A percentile compares a stretch with the other conserved stretches of the same genome.
Conservation (phyloP, 2,797 vertebrate genomes). For the Channa striata region DNA sequence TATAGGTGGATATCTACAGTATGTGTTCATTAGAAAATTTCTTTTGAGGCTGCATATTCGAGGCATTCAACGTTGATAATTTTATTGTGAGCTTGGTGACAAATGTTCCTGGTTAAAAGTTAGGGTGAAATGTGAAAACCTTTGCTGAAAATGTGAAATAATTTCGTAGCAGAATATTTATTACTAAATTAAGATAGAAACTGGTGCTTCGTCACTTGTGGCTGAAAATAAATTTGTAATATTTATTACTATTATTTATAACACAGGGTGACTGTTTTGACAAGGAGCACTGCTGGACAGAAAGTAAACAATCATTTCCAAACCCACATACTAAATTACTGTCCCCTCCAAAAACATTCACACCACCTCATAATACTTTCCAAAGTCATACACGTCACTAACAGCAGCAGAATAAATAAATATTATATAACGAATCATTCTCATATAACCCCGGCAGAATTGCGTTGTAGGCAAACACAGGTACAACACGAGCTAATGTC, state of each 20-base stretch:
- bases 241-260: background rate
- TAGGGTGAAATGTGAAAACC: too few relatives aligned
- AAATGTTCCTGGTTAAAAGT: background rate
- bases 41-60: too few relatives aligned
- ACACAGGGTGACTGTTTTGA: conserved; percentile 24
- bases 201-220: background rate
- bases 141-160: background rate
- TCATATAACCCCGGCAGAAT: background rate
- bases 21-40: too few relatives aligned
- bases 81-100: too few relatives aligned
- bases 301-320: conserved; percentile 9
- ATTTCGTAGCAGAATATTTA: background rate
- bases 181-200: background rate
- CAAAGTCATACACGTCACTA: conserved; percentile 5
- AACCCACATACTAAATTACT: conserved; percentile 13
- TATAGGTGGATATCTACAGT: too few relatives aligned
- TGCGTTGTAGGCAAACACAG: conserved; percentile 8
- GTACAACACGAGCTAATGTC: background rate
- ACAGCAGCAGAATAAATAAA: conserved; percentile 15
- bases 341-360: background rate
- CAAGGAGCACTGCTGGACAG: background rate
- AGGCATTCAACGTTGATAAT: too few relatives aligned
- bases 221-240: background rate
- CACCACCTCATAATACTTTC: background rate
- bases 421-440: background rate